Conservation (phyloP, 2,888 invertebrate genomes). For the Trachelus stipa region DNA sequence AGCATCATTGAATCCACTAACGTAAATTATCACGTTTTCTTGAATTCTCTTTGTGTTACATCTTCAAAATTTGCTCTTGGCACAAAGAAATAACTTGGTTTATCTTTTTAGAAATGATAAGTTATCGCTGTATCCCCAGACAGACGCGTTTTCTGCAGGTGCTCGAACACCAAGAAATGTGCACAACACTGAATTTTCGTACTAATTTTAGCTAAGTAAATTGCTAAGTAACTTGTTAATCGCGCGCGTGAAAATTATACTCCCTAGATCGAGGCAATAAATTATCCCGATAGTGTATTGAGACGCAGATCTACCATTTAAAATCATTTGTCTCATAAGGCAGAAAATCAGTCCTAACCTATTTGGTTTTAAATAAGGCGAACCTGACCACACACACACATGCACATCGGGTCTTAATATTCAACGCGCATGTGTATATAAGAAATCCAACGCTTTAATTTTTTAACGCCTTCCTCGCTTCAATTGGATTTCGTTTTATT, state of each 20-base stretch:
- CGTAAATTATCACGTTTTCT: background rate
- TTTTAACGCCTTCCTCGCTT: background rate
- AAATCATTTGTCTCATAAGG: too few species aligned
- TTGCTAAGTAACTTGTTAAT: background rate
- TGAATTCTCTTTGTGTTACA: background rate
- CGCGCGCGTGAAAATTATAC: too few species aligned
- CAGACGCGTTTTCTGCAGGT: background rate
- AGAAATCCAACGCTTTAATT: too few species aligned
- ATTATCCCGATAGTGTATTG: too few species aligned
- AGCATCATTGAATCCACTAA: background rate
- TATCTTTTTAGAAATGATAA: background rate
- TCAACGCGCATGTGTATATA: too few species aligned
- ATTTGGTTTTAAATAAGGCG: background rate
- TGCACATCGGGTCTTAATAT: background rate
- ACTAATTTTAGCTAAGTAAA: background rate
- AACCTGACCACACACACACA: background rate
- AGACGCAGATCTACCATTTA: too few species aligned
- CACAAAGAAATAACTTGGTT: background rate
- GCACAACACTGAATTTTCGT: background rate
- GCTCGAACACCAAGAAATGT: background rate
- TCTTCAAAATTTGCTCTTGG: background rate
- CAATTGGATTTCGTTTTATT: background rate
- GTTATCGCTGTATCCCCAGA: too few species aligned
- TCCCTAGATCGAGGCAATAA: too few species aligned
- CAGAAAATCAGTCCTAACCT: background rate